A percentile compares a stretch with the other conserved stretches of the same genome.
Evolutionary conservation across 2,888 invertebrate species (phyloP).

Genomic region (Cerastis leucographa): DNA sequence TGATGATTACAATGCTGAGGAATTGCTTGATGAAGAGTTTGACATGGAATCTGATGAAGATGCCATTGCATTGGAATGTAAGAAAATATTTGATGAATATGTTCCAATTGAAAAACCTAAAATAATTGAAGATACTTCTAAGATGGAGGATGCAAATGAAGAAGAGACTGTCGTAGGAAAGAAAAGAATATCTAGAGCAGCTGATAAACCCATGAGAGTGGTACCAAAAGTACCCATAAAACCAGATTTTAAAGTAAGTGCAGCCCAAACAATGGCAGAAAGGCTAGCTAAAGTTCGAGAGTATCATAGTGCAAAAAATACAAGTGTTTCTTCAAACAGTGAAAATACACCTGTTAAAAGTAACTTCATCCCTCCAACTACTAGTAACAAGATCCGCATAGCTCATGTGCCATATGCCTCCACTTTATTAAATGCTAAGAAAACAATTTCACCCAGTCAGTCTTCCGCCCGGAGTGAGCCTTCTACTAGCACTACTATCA

Average conservation of each 20-base stretch:
- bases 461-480: conserved; percentile 79
- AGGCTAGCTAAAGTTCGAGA: conserved; percentile 88
- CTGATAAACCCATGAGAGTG: conserved; percentile 86
- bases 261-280: conserved; percentile 90
- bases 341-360: conserved; percentile 75
- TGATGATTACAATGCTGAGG: conserved; percentile 69
- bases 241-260: conserved; percentile 90
- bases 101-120: conserved; percentile 85
- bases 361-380: conserved; percentile 74
- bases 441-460: conserved; percentile 90
- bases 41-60: conserved; percentile 92
- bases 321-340: conserved; percentile 68
- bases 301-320: conserved; percentile 83
- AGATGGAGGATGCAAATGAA: conserved; percentile 74
- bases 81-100: conserved; percentile 96
- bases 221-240: conserved; percentile 81
- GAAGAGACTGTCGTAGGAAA: conserved; percentile 89
- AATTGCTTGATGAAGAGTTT: conserved; percentile 74
- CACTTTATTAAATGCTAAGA: conserved; percentile 93
- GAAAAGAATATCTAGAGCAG: conserved; percentile 94
- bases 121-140: conserved; percentile 72
- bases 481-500: conserved; percentile 90
- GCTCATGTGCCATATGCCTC: conserved; percentile 95
- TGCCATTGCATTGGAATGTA: conserved; percentile 95
- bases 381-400: conserved; percentile 91